Evolutionary conservation across 2,888 invertebrate species (phyloP).

Genomic region (Mesopsocus fuscifrons): DNA sequence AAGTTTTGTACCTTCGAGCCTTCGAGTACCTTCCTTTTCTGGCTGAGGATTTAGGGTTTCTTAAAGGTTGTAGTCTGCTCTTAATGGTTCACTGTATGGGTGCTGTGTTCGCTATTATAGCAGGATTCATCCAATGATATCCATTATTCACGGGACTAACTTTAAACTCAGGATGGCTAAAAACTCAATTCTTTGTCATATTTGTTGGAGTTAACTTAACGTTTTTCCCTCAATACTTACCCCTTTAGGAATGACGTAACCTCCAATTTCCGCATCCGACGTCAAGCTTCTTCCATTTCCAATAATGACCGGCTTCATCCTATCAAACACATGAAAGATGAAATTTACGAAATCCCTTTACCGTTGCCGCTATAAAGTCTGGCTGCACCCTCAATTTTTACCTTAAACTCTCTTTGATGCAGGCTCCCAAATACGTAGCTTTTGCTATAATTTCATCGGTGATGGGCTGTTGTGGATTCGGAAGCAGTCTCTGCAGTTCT

Average conservation of each 20-base stretch:
- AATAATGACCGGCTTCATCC: constrained; percentile 64
- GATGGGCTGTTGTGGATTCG: constrained; percentile 32
- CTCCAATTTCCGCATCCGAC: constrained; percentile 52
- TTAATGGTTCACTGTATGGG: no score
- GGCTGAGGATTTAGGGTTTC: no score
- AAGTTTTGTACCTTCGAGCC: constrained; percentile 9
- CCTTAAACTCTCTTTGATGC: constrained; percentile 60
- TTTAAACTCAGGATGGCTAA: no score
- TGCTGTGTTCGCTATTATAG: no score
- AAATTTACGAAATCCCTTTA: background rate
- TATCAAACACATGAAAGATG: constrained; percentile 21
- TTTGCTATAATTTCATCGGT: constrained; percentile 39
- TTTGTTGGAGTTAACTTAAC: no score
- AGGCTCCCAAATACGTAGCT: constrained; percentile 51
- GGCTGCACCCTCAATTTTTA: no score
- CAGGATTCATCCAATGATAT: no score
- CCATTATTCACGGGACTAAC: no score
- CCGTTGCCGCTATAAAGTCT: no score
- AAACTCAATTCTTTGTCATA: no score
- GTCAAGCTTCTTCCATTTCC: constrained; percentile 61
- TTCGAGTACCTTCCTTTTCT: constrained; percentile 6
- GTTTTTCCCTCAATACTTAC: constrained; percentile 30
- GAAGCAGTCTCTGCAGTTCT: constrained; percentile 39
- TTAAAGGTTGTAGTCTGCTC: no score
- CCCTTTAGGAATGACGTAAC: constrained; percentile 64